Evolutionary conservation across 2,797 vertebrate species (phyloP), one percentile per base, ranked within the genome.

Genomic region (Luscinia megarhynchos): DNA sequence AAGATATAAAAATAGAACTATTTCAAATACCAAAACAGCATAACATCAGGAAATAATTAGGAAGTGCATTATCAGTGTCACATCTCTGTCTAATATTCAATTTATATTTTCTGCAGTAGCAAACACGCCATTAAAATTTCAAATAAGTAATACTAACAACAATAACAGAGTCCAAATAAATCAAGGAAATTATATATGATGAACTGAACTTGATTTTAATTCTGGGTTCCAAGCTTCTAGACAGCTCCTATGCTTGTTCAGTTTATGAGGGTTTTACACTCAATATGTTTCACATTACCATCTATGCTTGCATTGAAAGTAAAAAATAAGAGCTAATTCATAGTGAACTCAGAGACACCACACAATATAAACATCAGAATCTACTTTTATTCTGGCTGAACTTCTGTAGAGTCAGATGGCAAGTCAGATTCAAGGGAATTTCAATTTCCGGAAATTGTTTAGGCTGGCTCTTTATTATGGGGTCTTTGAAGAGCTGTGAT

Each of bases 391-490:
- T 75, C 68, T 96, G 36, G 43, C 66, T 61, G 57, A 81, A 57
- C 7, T 95, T 92, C 82, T 89, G 78, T 43, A 36, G 43, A 57
- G 55, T 79, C 73, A 85, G 77, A 74, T 90, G 63, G 74, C 48
- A 92, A 96, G 70, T 58, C 22, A 91, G 59, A 84, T 63, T 69
- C 46, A 94, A 75, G 26, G 22, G 50, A 89, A 87, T 90, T 89
- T 89, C 45, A 87, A 27, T 93, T 91, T 97, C 40, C 4, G 2
- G 82, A 94, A 95, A 82, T 77, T 67, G 12, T 84, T 95, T 66
- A 76, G 36, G 23, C 70, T 91, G 90, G 16, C 30, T 94, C n/a
- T 86, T 88, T 67, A 36, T 75, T 75, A 69, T 50, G 27, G 9
- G 19, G 45, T 64, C 17, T 93, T 80, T 83, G 73, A 91, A 91